Base-by-base conservation (phyloP, 1,140 invertebrate genomes). In the Caenorhabditis briggsae region DNA sequence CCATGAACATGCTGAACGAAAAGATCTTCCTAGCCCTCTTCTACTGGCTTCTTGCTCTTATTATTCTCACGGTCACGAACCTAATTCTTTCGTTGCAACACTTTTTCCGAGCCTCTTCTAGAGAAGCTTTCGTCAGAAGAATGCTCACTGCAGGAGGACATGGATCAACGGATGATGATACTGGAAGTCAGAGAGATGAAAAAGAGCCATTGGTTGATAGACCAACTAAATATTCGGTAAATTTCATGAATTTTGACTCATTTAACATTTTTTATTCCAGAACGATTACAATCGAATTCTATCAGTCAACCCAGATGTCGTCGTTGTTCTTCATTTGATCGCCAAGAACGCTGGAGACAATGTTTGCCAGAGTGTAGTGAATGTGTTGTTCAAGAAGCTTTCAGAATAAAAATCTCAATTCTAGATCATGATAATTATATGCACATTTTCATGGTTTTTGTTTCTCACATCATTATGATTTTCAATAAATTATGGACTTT, bases 1-100 rank as follows among this genome's bases (percentile, higher is more conserved):
- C 82, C 7, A 70, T 86, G 58, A 91, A 91, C 78, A 90, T 91
- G 90, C 78, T 91, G 64, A 91, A 91, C 50, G 90, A 91, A 65
- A 90, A 90, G 86, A 86, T 90, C 46, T 90, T 90, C 82, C 50
- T 89, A 6, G 83, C 82, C 43, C 59, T 90, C 20, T 90, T 90
- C 87, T 88, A 78, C 25, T 91, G 90, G 90, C 43, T 84, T 14
- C 23, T 86, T 53, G 50, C 56, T 43, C 48, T 86, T 48, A 8
- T 86, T 48, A 14, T 56, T n/a, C 43, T 82, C 23, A 86, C 85
- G 14, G 16, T 82, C n/a, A 23, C n/a, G 33, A 86, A 82, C 64
- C 23, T 70, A 9, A 6, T 82, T 18, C 11, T 33, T n/a, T 86
- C 64, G 11, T 55, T 86, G 5, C n/a, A 82, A 50, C 85, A 83